Evolutionary conservation across 92 coral and sea anemone species (phyloP), one percentile per base, ranked within the genome.

Genomic region (Paramuricea clavata): DNA sequence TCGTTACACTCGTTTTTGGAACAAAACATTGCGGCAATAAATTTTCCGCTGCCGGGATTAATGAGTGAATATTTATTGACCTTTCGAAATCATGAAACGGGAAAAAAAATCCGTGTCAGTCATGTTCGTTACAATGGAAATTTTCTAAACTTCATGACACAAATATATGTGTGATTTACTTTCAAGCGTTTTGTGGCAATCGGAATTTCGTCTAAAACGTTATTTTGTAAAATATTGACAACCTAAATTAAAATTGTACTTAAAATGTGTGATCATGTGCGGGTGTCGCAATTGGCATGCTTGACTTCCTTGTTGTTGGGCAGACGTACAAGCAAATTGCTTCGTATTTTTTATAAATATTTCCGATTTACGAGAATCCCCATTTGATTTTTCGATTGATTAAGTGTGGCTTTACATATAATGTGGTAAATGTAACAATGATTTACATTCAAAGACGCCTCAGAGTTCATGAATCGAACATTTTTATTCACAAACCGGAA

Each of bases 401-500:
- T 12, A 15, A 47, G 54, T 15, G n/a, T n/a, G n/a, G n/a, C n/a
- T n/a, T n/a, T n/a, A n/a, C n/a, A n/a, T n/a, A n/a, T n/a, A n/a
- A n/a, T n/a, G n/a, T n/a, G n/a, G n/a, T n/a, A n/a, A n/a, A n/a
- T n/a, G n/a, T n/a, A n/a, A 47, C 13, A 47, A 47, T 12, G 54
- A 47, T 15, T 15, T 47, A 47, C 54, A 47, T 47, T 47, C 19
- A 1, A 2, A 47, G 19, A 47, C 54, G 19, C 13, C 6, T 30
- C 68, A 25, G 23, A 22, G 68, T 27, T 52, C 61, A 52, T 16
- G 61, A 52, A 11, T 47, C 54, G 54, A 47, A 47, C 54, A 47
- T 47, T 47, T n/a, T n/a, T n/a, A n/a, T n/a, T n/a, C n/a, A n/a
- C 27, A 54, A 21, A 54, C 62, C 62, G 62, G 62, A 54, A 54